Evolutionary conservation across 2,888 invertebrate genomes (phyloP).

Genomic region (Drosophila aldrichi): DNA sequence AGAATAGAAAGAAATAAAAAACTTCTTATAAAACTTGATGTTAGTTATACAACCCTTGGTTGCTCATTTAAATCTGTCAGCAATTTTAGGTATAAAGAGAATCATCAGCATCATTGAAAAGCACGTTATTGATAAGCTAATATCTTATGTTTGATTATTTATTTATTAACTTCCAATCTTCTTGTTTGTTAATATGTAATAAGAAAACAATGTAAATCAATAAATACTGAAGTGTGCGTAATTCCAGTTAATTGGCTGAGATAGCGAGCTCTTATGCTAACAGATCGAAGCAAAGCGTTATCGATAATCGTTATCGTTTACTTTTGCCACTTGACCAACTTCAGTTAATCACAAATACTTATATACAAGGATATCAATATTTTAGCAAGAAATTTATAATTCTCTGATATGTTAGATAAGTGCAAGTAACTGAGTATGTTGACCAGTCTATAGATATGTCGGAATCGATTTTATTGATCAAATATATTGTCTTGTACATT

Average conservation of each 20-base stretch:
- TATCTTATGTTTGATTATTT: neutral
- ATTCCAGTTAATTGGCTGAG: conserved; percentile 44
- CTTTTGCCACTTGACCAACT: conserved; percentile 32
- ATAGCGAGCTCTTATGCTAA: conserved; percentile 36
- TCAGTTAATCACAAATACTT: conserved; percentile 5
- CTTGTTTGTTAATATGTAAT: neutral
- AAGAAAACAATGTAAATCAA: neutral
- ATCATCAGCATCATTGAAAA: neutral
- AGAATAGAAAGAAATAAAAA: neutral
- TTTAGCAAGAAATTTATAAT: neutral
- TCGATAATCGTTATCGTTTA: conserved; percentile 17
- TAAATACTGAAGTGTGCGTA: conserved; percentile 11
- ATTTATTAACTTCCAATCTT: neutral
- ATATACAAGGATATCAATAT: conserved; percentile 1
- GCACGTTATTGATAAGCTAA: neutral
- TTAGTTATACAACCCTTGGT: neutral
- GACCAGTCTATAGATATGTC: no score
- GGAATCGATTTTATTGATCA: no score
- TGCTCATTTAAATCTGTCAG: neutral
- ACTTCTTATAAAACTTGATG: neutral
- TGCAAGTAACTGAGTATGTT: no score
- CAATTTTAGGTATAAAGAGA: neutral
- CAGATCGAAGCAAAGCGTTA: conserved; percentile 9
- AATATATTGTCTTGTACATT: neutral
- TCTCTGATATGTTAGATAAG: no score